These are phyloP conservation scores for Epistrophella euchroma DNA, from an alignment of 2,888 invertebrate species.

Conservation along the genomic window DNA sequence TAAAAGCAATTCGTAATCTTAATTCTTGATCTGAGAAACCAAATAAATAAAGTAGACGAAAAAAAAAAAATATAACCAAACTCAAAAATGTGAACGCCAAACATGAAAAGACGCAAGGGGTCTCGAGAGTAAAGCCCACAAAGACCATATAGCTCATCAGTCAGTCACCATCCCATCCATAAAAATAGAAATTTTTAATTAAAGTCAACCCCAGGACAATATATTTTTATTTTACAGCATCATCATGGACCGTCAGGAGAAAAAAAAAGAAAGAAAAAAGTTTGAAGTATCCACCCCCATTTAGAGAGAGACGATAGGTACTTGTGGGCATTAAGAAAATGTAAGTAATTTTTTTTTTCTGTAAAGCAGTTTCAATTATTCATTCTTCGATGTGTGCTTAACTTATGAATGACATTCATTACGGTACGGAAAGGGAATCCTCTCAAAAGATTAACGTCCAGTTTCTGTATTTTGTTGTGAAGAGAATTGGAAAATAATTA, in stretches of 20 bases:
- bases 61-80: conserved; percentile 23
- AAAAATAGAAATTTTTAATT: conserved; percentile 75
- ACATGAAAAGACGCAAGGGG: conserved; percentile 24
- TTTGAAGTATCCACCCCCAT: conserved; percentile 29
- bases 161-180: conserved; percentile 74
- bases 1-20: conserved; percentile 72
- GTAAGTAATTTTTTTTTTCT: conserved; percentile 47
- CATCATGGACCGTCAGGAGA: not conserved
- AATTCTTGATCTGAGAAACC: conserved; percentile 69
- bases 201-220: conserved; percentile 68
- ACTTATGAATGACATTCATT: conserved; percentile 43
- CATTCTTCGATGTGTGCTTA: conserved; percentile 44
- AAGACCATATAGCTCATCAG: conserved; percentile 56
- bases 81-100: conserved; percentile 8
- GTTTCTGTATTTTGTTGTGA: not conserved
- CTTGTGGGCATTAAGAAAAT: conserved; percentile 52
- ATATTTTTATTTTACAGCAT: conserved; percentile 23
- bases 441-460: conserved; percentile 32
- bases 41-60: conserved; percentile 59
- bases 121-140: conserved; percentile 31
- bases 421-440: conserved; percentile 5
- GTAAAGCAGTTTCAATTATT: conserved; percentile 43
- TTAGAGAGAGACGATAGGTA: not conserved
- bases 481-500: not conserved
- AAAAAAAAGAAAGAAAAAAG: not conserved